phyloP scores from a whole-genome alignment of 2,797 vertebrate genomes.

The Girardinus metallicus region DNA sequence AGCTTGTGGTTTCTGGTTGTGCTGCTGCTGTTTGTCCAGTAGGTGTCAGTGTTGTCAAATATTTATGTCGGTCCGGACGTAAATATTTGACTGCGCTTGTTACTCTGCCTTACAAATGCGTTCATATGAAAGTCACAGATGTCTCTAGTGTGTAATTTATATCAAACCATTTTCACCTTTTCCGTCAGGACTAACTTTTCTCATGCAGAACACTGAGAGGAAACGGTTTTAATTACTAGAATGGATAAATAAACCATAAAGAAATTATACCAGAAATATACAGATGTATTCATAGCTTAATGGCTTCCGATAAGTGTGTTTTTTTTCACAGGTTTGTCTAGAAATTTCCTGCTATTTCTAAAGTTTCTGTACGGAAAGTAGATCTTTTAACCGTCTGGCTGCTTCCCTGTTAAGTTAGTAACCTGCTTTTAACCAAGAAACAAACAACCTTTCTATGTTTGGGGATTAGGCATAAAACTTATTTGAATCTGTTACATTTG shows the following conservation, averaged over 20 bases:
- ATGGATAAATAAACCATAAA: background rate
- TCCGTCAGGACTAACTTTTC: background rate
- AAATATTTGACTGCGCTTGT: background rate
- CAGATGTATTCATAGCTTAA: background rate
- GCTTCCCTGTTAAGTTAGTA: background rate
- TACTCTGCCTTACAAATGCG: background rate
- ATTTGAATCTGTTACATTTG: background rate
- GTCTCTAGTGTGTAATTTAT: background rate
- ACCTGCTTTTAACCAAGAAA: background rate
- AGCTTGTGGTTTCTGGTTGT: conserved; percentile 8
- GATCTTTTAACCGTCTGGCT: background rate
- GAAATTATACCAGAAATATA: background rate
- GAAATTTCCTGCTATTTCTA: background rate
- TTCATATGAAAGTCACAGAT: background rate
- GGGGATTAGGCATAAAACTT: background rate
- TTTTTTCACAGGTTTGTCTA: background rate
- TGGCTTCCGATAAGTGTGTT: background rate
- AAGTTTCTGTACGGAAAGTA: background rate
- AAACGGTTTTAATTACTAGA: background rate
- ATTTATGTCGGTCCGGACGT: background rate
- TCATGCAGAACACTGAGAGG: background rate
- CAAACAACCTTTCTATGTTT: background rate
- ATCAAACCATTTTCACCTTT: background rate
- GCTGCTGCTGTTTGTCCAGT: conserved; percentile 32
- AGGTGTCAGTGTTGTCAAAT: conserved; percentile 45